Base-by-base conservation (phyloP, 2,797 vertebrate genomes). In the Peromyscus nudipes region DNA sequence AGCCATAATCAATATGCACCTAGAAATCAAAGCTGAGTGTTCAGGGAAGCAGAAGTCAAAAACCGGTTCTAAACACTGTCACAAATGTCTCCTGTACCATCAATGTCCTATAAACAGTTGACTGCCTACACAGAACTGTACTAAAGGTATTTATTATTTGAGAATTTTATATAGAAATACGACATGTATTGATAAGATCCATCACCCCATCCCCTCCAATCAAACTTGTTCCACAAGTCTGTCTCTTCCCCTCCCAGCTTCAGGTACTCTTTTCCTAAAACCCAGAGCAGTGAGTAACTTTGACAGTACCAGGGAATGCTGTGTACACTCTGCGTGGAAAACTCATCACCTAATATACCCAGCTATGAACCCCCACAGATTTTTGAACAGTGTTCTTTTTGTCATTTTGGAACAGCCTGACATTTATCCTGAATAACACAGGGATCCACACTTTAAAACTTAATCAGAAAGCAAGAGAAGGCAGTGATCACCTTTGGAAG, bases 71-170 rank as follows among this genome's bases (percentile, higher is more conserved):
- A 3, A 57, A 21, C 10, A 79, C 43, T 13, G 4, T 64, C 57
- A 52, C 14, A 31, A 77, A 34, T 46, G 1, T 46, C 17, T 6
- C 11, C 25, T 34, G 19, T 25, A 16, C 23, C 13, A n/a, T 34
- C n/a, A 57, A 23, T 14, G 1, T n/a, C 12, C 19, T 12, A 1
- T 27, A 46, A 80, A 12, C 0, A 27, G 1, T 31, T 55, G 31
- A 43, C 23, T 5, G 3, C 21, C 17, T 6, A 43, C 3, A 9
- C 9, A 82, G 65, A 73, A 31, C 27, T 77, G 29, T 25, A 49
- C 4, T 71, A 52, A 11, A 55, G 12, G 14, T 71, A n/a, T 29
- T 40, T 17, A 37, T 55, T 25, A 10, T 27, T 27, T 69, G 43
- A n/a, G 21, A 55, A 34, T 71, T 85, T n/a, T 21, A 25, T 52